A percentile compares a stretch with the other conserved stretches of the same genome.
phyloP scores from a whole-genome alignment of 2,113 vertebrate genomes.

The Myotis yumanensis region DNA sequence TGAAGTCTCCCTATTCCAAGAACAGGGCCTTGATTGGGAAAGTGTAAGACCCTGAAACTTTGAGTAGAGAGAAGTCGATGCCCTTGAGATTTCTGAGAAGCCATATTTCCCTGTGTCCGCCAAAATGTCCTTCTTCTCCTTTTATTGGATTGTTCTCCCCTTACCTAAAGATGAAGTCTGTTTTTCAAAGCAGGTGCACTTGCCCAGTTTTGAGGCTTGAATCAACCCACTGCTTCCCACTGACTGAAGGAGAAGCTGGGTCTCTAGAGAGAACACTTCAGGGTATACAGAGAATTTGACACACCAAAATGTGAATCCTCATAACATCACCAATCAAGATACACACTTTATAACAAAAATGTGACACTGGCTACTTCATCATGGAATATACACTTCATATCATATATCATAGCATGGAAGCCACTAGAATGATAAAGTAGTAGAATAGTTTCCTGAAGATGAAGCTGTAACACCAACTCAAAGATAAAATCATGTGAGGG shows the following conservation, averaged over 20 bases:
- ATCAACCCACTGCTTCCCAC: background rate
- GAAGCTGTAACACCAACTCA: background rate
- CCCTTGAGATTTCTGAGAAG: background rate
- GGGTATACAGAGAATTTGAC: background rate
- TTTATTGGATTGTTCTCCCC: background rate
- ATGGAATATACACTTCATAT: background rate
- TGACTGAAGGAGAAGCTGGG: background rate
- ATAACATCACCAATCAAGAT: background rate
- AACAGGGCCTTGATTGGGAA: background rate
- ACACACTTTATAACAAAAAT: background rate
- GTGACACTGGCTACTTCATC: background rate
- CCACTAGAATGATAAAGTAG: background rate
- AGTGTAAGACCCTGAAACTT: accelerated
- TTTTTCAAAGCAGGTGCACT: background rate
- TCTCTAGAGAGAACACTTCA: background rate
- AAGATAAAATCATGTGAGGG: background rate
- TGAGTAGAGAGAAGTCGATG: background rate
- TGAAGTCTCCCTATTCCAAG: background rate
- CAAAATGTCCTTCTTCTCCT: background rate
- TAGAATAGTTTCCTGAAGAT: background rate
- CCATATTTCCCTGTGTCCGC: background rate
- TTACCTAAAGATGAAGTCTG: background rate
- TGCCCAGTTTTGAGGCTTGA: background rate
- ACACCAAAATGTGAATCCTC: background rate
- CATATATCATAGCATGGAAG: background rate